These are phyloP conservation scores for Physocephala rufipes DNA, from an alignment of 2,888 invertebrate genomes.

Conservation along the genomic window DNA sequence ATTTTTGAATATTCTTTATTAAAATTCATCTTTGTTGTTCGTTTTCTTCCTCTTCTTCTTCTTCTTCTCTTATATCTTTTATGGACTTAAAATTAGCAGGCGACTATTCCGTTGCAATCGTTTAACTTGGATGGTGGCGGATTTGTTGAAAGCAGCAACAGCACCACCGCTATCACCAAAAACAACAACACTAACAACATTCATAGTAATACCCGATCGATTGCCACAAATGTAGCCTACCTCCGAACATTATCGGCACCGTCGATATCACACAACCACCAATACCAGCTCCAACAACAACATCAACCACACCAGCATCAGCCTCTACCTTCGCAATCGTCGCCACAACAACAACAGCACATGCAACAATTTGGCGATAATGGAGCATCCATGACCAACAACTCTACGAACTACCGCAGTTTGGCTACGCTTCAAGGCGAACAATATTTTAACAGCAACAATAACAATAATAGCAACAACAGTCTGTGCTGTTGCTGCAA, in stretches of 20 bases:
- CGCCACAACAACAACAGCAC: constrained; percentile 48
- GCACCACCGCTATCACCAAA: constrained; percentile 46
- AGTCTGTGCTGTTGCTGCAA: constrained; percentile 15
- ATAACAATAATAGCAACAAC: constrained; percentile 33
- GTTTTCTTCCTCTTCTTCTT: constrained; percentile 28
- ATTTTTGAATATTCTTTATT: constrained; percentile 50
- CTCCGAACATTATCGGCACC: constrained; percentile 63
- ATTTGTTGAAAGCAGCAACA: constrained; percentile 46
- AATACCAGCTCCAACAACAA: constrained; percentile 43
- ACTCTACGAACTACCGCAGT: constrained; percentile 44
- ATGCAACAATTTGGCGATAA: constrained; percentile 34
- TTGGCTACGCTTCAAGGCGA: constrained; percentile 49
- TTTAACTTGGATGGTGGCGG: constrained; percentile 65
- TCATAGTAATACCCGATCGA: constrained; percentile 33
- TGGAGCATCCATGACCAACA: constrained; percentile 1
- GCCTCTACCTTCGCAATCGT: constrained; percentile 62
- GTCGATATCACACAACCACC: constrained; percentile 48
- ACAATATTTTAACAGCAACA: constrained; percentile 39
- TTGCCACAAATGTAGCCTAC: constrained; percentile 55
- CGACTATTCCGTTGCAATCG: constrained; percentile 66
- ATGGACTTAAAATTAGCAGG: constrained; percentile 50
- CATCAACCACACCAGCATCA: constrained; percentile 44
- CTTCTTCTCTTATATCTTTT: constrained; percentile 23
- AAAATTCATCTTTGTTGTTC: constrained; percentile 39
- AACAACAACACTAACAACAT: constrained; percentile 37